Percentiles rank a stretch among this genome's conserved stretches.
These are phyloP conservation scores for Gobio gobio DNA, from an alignment of 2,113 vertebrate species.

Conservation along the genomic window DNA sequence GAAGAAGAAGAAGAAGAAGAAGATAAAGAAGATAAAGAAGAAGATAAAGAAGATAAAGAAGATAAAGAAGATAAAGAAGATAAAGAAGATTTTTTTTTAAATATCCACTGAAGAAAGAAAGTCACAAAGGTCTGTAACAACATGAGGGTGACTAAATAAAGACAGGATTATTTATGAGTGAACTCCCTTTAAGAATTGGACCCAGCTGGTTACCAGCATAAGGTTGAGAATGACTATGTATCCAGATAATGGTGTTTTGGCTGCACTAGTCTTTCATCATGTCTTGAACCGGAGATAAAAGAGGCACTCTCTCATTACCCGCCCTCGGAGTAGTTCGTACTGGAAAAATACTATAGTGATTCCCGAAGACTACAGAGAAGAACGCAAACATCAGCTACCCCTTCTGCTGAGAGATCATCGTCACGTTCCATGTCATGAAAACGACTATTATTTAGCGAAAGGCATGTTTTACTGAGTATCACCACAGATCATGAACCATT, in stretches of 20 bases:
- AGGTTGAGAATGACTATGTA: background rate
- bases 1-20: too few species aligned
- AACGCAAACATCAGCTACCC: background rate
- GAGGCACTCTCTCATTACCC: conserved; percentile 22
- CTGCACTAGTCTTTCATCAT: conserved; percentile 41
- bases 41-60: too few species aligned
- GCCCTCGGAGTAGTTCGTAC: background rate
- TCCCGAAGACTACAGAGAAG: background rate
- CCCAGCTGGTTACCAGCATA: conserved; percentile 25
- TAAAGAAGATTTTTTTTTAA: too few species aligned
- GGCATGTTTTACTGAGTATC: background rate
- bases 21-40: too few species aligned
- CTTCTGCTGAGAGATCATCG: background rate
- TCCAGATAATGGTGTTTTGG: conserved; percentile 17
- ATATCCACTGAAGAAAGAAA: background rate
- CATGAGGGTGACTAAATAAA: background rate
- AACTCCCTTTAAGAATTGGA: background rate
- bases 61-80: too few species aligned
- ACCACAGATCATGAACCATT: background rate
- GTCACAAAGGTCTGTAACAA: background rate
- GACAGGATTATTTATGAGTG: background rate
- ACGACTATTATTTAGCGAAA: background rate
- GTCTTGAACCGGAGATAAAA: conserved; percentile 42
- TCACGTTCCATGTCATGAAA: background rate
- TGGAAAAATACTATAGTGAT: conserved; percentile 20